Conservation (phyloP, 1,140 invertebrate genomes). For the Pristionchus pacificus region DNA sequence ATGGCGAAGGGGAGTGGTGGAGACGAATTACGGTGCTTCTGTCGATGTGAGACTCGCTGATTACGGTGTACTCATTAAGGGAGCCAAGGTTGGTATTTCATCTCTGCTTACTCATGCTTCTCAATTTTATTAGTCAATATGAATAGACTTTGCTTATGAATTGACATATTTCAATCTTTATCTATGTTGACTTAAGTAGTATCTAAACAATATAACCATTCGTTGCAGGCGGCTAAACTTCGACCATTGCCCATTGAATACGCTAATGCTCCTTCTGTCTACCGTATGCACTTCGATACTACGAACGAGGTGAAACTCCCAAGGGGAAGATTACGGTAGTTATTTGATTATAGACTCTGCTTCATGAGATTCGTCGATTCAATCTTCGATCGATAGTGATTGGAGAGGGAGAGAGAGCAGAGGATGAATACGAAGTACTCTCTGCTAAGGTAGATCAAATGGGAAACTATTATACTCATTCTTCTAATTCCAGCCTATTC, state of each 20-base stretch:
- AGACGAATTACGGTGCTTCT: background rate
- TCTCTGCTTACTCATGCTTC: background rate
- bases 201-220: too few relatives aligned
- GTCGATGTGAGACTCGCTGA: background rate
- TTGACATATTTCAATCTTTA: too few relatives aligned
- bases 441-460: background rate
- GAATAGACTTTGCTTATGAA: too few relatives aligned
- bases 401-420: background rate
- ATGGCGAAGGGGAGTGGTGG: background rate
- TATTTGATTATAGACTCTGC: background rate
- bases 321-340: background rate
- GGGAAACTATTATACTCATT: background rate
- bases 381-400: background rate
- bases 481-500: too few relatives aligned
- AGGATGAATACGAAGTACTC: background rate
- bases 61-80: background rate
- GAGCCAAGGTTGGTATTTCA: background rate
- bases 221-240: background rate
- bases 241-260: background rate
- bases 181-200: too few relatives aligned
- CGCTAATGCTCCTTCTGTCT: background rate
- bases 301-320: background rate
- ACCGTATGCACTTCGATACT: background rate
- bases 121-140: background rate
- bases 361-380: background rate